These are phyloP conservation scores for Aphaenogaster rudis DNA, from an alignment of 1,140 invertebrate species.

Conservation along the genomic window DNA sequence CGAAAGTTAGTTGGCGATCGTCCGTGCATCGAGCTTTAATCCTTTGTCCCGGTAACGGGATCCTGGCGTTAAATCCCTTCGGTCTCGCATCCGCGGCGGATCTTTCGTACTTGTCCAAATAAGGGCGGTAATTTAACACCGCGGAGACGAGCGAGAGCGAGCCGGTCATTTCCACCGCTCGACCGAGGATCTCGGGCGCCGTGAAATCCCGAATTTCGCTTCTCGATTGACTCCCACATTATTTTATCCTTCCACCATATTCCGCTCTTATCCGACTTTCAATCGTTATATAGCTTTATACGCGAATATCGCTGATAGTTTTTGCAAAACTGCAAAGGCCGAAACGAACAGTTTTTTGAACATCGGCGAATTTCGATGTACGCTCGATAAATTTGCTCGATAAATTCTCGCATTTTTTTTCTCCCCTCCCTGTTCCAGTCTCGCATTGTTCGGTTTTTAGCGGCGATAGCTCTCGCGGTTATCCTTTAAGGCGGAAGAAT, in stretches of 20 bases:
- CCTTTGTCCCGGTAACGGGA: slow-evolving; percentile 64
- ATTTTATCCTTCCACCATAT: slow-evolving; percentile 13
- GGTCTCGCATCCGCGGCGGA: slow-evolving; percentile 60
- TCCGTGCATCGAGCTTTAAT: slow-evolving; percentile 65
- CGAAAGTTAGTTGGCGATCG: slow-evolving; percentile 63
- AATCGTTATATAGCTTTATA: neutral
- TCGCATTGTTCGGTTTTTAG: slow-evolving; percentile 6
- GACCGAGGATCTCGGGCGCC: neutral
- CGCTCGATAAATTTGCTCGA: neutral
- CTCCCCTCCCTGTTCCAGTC: neutral
- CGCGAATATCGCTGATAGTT: neutral
- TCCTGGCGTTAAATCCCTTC: slow-evolving; percentile 59
- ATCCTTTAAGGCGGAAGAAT: neutral
- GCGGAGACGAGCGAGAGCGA: slow-evolving; percentile 34
- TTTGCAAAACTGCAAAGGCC: neutral
- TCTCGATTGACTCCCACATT: slow-evolving; percentile 41
- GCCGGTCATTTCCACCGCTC: slow-evolving; percentile 39
- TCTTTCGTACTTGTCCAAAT: slow-evolving; percentile 65
- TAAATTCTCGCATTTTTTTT: neutral
- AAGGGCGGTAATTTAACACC: slow-evolving; percentile 58
- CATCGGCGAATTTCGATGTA: neutral
- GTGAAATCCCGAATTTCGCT: slow-evolving; percentile 30
- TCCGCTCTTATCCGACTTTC: neutral
- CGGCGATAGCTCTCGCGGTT: slow-evolving; percentile 38
- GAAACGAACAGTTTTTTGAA: neutral